A percentile compares a stretch with the other conserved stretches of the same genome.
Conservation (phyloP, 92 coral and sea anemone species). For the Nematostella vectensis region DNA sequence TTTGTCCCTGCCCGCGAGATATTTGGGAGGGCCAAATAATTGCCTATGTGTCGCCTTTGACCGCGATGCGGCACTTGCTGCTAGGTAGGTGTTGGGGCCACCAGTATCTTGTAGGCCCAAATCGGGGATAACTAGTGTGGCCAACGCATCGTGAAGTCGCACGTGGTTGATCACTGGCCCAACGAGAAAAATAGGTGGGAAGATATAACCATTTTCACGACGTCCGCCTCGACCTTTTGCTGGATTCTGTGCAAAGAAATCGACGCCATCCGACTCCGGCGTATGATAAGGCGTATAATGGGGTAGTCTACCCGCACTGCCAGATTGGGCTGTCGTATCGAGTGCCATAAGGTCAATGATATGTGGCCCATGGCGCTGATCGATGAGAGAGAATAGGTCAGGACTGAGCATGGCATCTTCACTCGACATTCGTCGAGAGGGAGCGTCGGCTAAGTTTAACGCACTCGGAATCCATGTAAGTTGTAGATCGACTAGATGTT, state of each 20-base stretch:
- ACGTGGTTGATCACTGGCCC: conserved; percentile 23
- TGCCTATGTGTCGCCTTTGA: conserved; percentile 1
- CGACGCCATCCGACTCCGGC: conserved; percentile 11
- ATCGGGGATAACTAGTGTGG: conserved; percentile 19
- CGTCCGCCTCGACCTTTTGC: conserved; percentile 1
- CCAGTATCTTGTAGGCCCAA: conserved; percentile 7
- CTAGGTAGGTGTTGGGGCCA: too few relatives aligned
- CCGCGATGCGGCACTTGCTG: background rate
- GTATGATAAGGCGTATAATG: conserved; percentile 16
- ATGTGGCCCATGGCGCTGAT: too few relatives aligned
- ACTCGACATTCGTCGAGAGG: too few relatives aligned
- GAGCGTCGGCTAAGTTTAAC: too few relatives aligned
- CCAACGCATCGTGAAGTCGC: conserved; percentile 1
- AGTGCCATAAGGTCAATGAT: too few relatives aligned
- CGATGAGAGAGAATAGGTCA: too few relatives aligned
- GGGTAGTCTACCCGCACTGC: too few relatives aligned
- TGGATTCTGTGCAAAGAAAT: conserved; percentile 22
- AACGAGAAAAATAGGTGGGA: conserved; percentile 9
- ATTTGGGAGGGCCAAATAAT: conserved; percentile 5
- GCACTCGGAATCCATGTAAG: too few relatives aligned
- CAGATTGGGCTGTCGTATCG: too few relatives aligned
- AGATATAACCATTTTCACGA: conserved; percentile 7
- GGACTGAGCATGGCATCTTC: too few relatives aligned
- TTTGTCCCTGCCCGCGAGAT: background rate
- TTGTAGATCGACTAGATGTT: too few relatives aligned